phyloP scores from a whole-genome alignment of 2,113 vertebrate genomes.

The Clupea harengus region DNA sequence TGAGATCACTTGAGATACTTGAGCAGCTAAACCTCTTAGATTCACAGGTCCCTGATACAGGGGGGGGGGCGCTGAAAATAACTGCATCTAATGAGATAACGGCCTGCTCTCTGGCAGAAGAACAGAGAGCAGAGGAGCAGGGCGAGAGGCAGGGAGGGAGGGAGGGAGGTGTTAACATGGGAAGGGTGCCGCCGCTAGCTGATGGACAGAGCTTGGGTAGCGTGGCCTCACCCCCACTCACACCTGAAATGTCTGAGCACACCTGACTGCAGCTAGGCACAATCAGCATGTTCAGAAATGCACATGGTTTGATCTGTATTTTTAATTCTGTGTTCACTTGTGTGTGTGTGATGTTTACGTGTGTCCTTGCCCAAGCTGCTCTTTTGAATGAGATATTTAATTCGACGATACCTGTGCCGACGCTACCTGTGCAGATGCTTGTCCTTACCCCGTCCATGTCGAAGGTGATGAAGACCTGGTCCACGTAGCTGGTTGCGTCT shows the following conservation, averaged over 20 bases:
- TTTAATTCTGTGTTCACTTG: no score
- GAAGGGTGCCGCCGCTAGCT: not conserved
- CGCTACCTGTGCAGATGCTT: not conserved
- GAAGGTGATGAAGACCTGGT: slow-evolving; percentile 81
- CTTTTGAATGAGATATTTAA: no score
- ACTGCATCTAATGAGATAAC: slow-evolving; percentile 41
- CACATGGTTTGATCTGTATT: no score
- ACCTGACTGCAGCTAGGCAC: no score
- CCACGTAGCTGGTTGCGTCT: slow-evolving; percentile 76
- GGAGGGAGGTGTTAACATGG: not conserved
- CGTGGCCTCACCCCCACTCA: not conserved
- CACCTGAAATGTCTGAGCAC: not conserved
- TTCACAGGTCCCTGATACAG: slow-evolving; percentile 13
- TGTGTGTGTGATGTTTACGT: no score
- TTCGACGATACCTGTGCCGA: no score
- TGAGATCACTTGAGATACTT: not conserved
- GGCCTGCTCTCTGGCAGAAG: not conserved
- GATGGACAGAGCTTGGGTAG: not conserved
- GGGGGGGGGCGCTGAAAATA: slow-evolving; percentile 38
- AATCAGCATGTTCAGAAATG: no score
- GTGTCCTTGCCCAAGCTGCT: no score
- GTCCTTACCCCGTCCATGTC: slow-evolving; percentile 82
- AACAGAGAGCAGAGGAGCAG: not conserved
- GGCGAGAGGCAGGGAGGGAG: not conserved
- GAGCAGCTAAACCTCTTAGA: slow-evolving; percentile 38